A percentile compares a stretch with the other conserved stretches of the same genome.
These are phyloP conservation scores for Platypus cylindrus DNA, from an alignment of 2,888 invertebrate genomes.

Conservation along the genomic window DNA sequence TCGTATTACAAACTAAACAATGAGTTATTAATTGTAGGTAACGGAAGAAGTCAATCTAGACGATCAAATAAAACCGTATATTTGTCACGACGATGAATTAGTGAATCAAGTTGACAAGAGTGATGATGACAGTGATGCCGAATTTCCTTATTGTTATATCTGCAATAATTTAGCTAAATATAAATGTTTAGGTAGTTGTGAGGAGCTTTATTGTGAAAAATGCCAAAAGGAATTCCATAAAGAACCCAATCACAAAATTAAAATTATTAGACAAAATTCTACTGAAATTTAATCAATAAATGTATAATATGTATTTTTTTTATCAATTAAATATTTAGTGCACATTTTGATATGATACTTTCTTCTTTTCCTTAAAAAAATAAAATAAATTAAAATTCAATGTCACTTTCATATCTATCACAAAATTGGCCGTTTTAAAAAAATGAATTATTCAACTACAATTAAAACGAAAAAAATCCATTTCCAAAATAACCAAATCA, in stretches of 20 bases:
- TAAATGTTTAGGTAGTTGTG: constrained; percentile 63
- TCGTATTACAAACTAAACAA: no score
- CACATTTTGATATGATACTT: no score
- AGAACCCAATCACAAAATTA: constrained; percentile 31
- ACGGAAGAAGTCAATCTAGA: no score
- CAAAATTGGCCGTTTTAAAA: no score
- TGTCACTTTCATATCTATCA: not conserved
- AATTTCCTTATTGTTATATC: constrained; percentile 72
- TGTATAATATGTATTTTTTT: not conserved
- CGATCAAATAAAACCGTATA: no score
- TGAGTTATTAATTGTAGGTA: no score
- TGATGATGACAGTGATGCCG: constrained; percentile 26
- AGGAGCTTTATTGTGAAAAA: constrained; percentile 64
- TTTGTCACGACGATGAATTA: constrained; percentile 20
- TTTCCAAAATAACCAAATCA: constrained; percentile 3
- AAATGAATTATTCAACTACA: not conserved
- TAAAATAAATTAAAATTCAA: constrained; percentile 1
- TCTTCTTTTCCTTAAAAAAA: not conserved
- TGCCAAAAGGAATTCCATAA: constrained; percentile 62
- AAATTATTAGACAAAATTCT: constrained; percentile 22
- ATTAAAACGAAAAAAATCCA: constrained; percentile 6
- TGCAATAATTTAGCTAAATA: constrained; percentile 70
- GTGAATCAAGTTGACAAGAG: constrained; percentile 12
- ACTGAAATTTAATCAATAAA: constrained; percentile 1
- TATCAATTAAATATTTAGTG: not conserved